Percentiles rank a stretch among this genome's conserved stretches.
phyloP scores from a whole-genome alignment of 1,140 invertebrate species.

The Colletes gigas region DNA sequence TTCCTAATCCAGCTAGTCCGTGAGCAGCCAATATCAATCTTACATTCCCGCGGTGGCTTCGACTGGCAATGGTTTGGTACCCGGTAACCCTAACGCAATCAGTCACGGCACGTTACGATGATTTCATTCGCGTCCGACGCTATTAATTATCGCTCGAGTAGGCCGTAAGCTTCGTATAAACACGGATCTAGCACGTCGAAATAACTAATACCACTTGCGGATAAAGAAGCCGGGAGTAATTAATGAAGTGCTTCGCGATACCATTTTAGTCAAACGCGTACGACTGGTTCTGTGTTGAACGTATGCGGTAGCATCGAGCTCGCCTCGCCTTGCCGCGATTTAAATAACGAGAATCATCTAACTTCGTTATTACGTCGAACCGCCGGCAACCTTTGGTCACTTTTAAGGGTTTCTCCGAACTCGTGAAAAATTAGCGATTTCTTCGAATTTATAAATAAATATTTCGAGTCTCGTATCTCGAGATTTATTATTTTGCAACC shows the following conservation, averaged over 20 bases:
- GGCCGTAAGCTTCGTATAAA: conserved; percentile 47
- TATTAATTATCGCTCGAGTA: conserved; percentile 63
- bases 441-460: too few species aligned
- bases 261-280: conserved; percentile 53
- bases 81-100: conserved; percentile 62
- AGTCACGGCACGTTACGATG: conserved; percentile 65
- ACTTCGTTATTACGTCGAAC: not conserved
- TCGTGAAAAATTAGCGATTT: too few species aligned
- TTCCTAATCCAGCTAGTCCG: conserved; percentile 17
- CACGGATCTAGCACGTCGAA: conserved; percentile 56
- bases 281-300: conserved; percentile 38
- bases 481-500: too few species aligned
- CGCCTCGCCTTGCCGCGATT: not conserved
- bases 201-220: conserved; percentile 57
- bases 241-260: conserved; percentile 48
- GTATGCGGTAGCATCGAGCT: not conserved
- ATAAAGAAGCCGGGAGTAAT: conserved; percentile 48
- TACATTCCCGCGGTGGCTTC: conserved; percentile 33
- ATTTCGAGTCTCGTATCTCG: too few species aligned
- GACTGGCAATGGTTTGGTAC: conserved; percentile 53
- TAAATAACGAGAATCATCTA: conserved; percentile 17
- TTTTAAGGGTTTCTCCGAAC: not conserved
- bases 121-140: conserved; percentile 63
- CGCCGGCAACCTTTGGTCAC: not conserved
- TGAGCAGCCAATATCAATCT: conserved; percentile 57